Evolutionary conservation across 1,140 invertebrate genomes (phyloP).

Genomic region (Tetragnatha versicolor): DNA sequence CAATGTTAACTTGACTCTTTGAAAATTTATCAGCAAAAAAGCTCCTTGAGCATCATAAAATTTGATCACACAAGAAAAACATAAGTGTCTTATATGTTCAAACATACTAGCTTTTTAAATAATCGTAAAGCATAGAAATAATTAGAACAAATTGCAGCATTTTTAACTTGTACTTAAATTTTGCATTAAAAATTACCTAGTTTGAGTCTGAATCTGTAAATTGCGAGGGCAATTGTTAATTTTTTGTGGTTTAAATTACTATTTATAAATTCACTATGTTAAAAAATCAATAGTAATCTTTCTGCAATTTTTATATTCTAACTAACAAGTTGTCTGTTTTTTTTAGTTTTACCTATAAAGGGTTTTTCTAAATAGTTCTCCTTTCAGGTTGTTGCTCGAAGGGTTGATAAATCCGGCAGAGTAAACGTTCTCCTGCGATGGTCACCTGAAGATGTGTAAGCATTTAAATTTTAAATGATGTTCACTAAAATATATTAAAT

Average conservation of each 20-base stretch:
- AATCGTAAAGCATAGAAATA: no score
- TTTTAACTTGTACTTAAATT: no score
- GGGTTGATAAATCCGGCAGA: conserved; percentile 70
- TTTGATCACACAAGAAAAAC: no score
- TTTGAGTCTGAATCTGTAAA: no score
- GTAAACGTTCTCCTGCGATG: conserved; percentile 72
- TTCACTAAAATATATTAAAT: not conserved
- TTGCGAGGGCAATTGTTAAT: no score
- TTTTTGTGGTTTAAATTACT: not conserved
- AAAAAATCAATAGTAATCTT: not conserved
- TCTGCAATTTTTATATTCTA: not conserved
- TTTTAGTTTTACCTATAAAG: not conserved
- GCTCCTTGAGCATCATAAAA: no score
- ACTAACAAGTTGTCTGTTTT: not conserved
- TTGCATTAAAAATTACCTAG: no score
- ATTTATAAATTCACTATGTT: not conserved
- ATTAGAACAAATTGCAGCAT: no score
- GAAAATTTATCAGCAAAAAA: no score
- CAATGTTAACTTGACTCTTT: no score
- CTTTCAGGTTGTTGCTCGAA: conserved; percentile 61
- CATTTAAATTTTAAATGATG: conserved; percentile 52
- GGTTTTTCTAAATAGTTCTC: not conserved
- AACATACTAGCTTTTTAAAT: no score
- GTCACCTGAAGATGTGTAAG: conserved; percentile 76
- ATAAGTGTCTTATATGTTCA: no score